These are phyloP conservation scores for Protodeltote pygarga DNA, from an alignment of 2,888 invertebrate species.

Conservation along the genomic window DNA sequence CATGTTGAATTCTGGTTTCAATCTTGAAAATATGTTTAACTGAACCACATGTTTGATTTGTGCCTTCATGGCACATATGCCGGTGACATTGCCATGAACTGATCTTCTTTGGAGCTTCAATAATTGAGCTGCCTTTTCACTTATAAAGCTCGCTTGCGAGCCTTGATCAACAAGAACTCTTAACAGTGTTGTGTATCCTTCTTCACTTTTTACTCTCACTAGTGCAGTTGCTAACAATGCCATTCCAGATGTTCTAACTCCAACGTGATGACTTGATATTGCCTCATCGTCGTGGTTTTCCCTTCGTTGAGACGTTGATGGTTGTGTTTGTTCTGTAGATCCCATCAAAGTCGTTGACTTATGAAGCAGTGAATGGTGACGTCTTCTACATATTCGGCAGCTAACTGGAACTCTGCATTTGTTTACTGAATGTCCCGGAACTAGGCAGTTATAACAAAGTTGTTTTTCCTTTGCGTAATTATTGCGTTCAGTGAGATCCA, in stretches of 20 bases:
- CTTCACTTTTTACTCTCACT: not conserved
- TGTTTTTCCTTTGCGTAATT: slow-evolving; percentile 4
- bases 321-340: not conserved
- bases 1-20: not conserved
- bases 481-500: not conserved
- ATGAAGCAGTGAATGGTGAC: slow-evolving; percentile 5
- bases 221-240: slow-evolving; percentile 3
- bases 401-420: not conserved
- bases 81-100: not conserved
- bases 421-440: slow-evolving; percentile 3
- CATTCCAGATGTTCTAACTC: not conserved
- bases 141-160: slow-evolving; percentile 8
- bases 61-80: not conserved
- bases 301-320: not conserved
- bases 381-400: slow-evolving; percentile 1
- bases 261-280: not conserved
- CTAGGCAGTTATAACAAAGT: slow-evolving; percentile 8
- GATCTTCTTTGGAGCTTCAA: not conserved
- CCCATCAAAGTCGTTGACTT: not conserved
- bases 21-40: not conserved
- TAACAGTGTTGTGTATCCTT: not conserved
- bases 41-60: not conserved
- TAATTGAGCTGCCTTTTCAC: slow-evolving; percentile 2
- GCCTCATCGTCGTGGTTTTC: not conserved
- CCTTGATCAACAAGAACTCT: slow-evolving; percentile 3